Base-by-base conservation (phyloP, 2,888 invertebrate species). In the Euproctis similis region DNA sequence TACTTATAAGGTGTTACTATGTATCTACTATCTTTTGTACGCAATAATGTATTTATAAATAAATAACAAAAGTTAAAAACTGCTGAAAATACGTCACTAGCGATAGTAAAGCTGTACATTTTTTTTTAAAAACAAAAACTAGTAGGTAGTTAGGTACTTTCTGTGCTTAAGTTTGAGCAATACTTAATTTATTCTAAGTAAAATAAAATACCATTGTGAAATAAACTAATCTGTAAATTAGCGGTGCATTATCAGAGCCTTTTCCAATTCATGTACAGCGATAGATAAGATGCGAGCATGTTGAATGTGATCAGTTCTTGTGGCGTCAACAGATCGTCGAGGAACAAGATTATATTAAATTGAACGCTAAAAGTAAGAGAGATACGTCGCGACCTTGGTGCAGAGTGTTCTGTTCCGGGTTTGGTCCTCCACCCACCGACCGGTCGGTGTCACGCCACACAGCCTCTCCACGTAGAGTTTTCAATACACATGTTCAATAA, bases 321-420 rank as follows among this genome's bases (percentile, higher is more conserved):
- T 36, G 26, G 48, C 35, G 32, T 43, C 43, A 40, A 41, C 36
- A 37, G 42, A 48, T 39, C 33, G 33, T 33, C 42, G 40, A 28
- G 19, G 28, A 35, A 37, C 47, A 33, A 48, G 44, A 50, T 49
- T 42, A 54, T n/a, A 51, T 38, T 48, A 43, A 42, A 48, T 53
- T 54, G 53, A 47, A 56, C 42, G 46, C 54, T 69, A 66, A 63
- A 70, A 71, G 68, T 70, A 69, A 74, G 51, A n/a, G n/a, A 71
- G 63, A 75, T 69, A 71, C 64, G 39, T 45, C 43, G 57, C 59
- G 74, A 69, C 82, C 82, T 81, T 81, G 80, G 55, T 46, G 53
- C 59, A 48, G 50, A 59, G 64, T 57, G 57, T 59, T 57, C 55
- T 59, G 70, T 80, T 81, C 80, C 81, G 80, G 77, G 78, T 81